Evolutionary conservation across 2,888 invertebrate genomes (phyloP), one percentile per base, ranked within the genome.

Genomic region (Polymixis flavicincta): DNA sequence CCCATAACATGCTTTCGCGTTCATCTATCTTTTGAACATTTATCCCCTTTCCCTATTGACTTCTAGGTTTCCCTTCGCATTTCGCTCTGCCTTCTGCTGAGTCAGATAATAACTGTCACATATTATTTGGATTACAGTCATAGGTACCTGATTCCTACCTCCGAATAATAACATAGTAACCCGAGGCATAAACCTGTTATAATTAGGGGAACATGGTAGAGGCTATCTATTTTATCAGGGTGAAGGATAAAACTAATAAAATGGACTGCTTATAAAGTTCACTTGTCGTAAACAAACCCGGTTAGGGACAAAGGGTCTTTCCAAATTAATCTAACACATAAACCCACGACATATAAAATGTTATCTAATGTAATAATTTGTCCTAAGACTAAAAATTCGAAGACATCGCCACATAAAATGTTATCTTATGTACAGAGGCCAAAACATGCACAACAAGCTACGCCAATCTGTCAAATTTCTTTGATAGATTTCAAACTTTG

Each of bases 251-350:
- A 81, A 67, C 25, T 45, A 68, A 68, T 60, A 67, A 55, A 78
- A 68, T 50, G n/a, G 48, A 54, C 64, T 60, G 71, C 80, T 65
- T 50, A 76, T 76, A 64, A 68, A 71, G 57, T 71, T 57, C 22
- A 68, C 60, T 67, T 61, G 71, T 48, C 76, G 64, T 71, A 74
- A 83, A 71, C 72, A 68, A 48, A 61, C n/a, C n/a, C 55, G 22
- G 65, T 50, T 22, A n/a, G 25, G 57, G 37, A 54, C 71, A 67
- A 65, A 64, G n/a, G 68, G 37, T 42, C 32, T 71, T 63, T 55
- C 68, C 28, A 14, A 69, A 59, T 67, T 63, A 55, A 60, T 61
- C 25, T 28, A 52, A 57, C 64, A 68, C 54, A 77, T 68, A 78
- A 74, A 78, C 54, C 66, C 37, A 67, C 60, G 54, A 64, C 32